Conservation (phyloP, 1,140 invertebrate species). For the Sarcophaga peregrina region DNA sequence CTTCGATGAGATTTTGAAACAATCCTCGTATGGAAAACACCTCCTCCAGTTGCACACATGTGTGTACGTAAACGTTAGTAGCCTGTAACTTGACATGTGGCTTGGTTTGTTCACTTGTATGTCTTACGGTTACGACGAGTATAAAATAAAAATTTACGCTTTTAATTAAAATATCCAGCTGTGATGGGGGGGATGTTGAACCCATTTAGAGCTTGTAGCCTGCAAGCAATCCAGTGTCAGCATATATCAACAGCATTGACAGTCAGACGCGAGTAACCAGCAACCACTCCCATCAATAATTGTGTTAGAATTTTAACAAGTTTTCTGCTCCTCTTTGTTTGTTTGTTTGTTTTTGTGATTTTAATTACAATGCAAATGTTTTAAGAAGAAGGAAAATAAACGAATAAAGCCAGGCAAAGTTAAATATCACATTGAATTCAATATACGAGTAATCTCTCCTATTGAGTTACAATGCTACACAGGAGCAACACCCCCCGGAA, state of each 20-base stretch:
- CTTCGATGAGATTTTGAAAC: too few relatives aligned
- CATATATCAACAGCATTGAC: not conserved
- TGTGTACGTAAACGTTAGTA: too few relatives aligned
- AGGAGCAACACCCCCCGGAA: not conserved
- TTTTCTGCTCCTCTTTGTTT: not conserved
- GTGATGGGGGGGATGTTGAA: too few relatives aligned
- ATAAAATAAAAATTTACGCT: constrained; percentile 32
- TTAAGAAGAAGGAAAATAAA: not conserved
- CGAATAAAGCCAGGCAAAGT: not conserved
- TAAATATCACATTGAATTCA: not conserved
- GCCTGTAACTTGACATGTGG: not conserved
- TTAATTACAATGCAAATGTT: constrained; percentile 24
- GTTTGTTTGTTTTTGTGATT: not conserved
- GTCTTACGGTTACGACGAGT: not conserved
- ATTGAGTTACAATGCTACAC: not conserved
- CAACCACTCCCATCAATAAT: constrained; percentile 3
- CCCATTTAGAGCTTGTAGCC: not conserved
- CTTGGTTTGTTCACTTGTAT: not conserved
- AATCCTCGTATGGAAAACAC: too few relatives aligned
- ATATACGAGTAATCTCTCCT: not conserved
- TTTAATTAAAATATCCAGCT: constrained; percentile 33
- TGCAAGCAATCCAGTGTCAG: not conserved
- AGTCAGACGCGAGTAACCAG: not conserved
- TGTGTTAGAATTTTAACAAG: constrained; percentile 19
- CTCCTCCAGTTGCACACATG: too few relatives aligned